Conservation (phyloP, 2,797 vertebrate species). For the Pelobates cultripes region DNA sequence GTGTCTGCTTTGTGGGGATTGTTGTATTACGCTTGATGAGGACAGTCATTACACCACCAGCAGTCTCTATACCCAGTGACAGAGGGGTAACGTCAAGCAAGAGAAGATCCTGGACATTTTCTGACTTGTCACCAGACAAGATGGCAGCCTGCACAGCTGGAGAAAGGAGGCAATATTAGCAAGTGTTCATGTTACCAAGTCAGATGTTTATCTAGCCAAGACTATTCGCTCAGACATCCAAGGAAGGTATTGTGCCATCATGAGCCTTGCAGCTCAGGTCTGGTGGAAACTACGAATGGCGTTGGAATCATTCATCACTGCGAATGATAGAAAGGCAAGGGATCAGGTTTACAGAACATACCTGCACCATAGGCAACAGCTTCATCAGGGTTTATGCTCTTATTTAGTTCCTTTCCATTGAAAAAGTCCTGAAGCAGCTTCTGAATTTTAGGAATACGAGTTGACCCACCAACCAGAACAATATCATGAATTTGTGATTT, state of each 20-base stretch:
- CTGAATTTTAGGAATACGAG: constrained; percentile 93
- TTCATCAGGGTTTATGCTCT: constrained; percentile 95
- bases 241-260: constrained; percentile 80
- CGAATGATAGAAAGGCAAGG: constrained; percentile 42
- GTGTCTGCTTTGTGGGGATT: constrained; percentile 91
- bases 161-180: not conserved
- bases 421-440: constrained; percentile 93
- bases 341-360: constrained; percentile 60
- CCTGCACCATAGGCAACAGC: constrained; percentile 94
- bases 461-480: constrained; percentile 90
- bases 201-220: not conserved
- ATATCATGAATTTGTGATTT: constrained; percentile 89
- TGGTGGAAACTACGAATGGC: constrained; percentile 89
- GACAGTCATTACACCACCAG: constrained; percentile 89
- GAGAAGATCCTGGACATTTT: constrained; percentile 89
- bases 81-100: constrained; percentile 90
- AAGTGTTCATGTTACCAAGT: not conserved
- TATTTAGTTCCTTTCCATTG: constrained; percentile 93
- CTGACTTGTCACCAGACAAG: constrained; percentile 86
- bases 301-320: constrained; percentile 73
- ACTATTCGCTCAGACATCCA: constrained; percentile 81
- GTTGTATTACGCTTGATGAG: constrained; percentile 94
- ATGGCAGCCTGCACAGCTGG: constrained; percentile 92
- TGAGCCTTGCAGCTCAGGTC: constrained; percentile 67
- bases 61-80: constrained; percentile 93